Evolutionary conservation across 2,888 invertebrate genomes (phyloP).

Genomic region (Drosophila birchii): DNA sequence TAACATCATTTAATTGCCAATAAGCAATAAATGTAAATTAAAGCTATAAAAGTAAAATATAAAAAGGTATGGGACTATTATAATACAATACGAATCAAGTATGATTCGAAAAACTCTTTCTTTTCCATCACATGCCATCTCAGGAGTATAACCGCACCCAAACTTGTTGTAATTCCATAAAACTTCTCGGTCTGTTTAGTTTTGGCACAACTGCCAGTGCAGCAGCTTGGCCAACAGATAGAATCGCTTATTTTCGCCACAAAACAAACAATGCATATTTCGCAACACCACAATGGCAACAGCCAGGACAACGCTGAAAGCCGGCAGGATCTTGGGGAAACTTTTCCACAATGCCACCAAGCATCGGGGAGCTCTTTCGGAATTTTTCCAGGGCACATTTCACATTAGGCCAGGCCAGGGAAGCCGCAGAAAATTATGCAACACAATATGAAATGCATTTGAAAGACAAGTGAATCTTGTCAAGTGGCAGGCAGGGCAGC

Average conservation of each 20-base stretch:
- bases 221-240: constrained; percentile 61
- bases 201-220: constrained; percentile 33
- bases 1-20: not conserved
- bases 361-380: constrained; percentile 27
- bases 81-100: not conserved
- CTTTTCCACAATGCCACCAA: constrained; percentile 45
- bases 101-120: constrained; percentile 8
- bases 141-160: not conserved
- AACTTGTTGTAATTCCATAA: constrained; percentile 39
- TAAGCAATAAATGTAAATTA: not conserved
- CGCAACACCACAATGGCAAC: constrained; percentile 39
- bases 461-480: constrained; percentile 80
- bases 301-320: constrained; percentile 22
- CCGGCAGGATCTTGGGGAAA: constrained; percentile 63
- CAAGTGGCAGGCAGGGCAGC: constrained; percentile 63
- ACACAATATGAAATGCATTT: constrained; percentile 81
- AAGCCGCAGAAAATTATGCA: constrained; percentile 76
- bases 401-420: constrained; percentile 66
- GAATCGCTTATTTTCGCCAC: constrained; percentile 65
- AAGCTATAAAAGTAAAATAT: not conserved
- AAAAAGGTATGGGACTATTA: not conserved
- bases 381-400: constrained; percentile 54
- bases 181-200: constrained; percentile 42
- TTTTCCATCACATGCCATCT: constrained; percentile 26
- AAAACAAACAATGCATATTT: constrained; percentile 61